Evolutionary conservation across 2,888 invertebrate species (phyloP).

Genomic region (Nematopogon swammerdamellus): DNA sequence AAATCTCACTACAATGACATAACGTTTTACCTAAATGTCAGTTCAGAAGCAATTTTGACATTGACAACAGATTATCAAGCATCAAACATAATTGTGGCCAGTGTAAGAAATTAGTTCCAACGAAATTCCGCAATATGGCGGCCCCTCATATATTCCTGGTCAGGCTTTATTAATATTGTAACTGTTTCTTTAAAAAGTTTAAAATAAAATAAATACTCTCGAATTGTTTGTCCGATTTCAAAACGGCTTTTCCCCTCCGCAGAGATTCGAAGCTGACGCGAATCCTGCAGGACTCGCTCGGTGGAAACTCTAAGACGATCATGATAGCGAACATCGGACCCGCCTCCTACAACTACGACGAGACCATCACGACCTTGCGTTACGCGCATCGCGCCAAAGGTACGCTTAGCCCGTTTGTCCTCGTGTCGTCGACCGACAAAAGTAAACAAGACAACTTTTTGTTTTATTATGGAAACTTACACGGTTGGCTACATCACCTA

Average conservation of each 20-base stretch:
- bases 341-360: conserved; percentile 96
- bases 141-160: no score
- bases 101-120: not conserved
- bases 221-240: no score
- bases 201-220: no score
- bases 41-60: no score
- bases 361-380: conserved; percentile 92
- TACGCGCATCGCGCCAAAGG: conserved; percentile 95
- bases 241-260: conserved; percentile 6
- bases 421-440: not conserved
- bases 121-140: no score
- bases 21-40: no score
- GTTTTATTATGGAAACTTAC: not conserved
- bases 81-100: no score
- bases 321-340: conserved; percentile 99
- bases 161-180: no score
- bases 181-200: no score
- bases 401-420: conserved; percentile 13
- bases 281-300: conserved; percentile 94
- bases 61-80: no score
- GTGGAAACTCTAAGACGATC: conserved; percentile 98
- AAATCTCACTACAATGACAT: no score
- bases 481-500: no score
- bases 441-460: not conserved
- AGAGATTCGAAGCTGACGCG: conserved; percentile 96